Base-by-base conservation (phyloP, 2,797 vertebrate species). In the Chelmon rostratus region DNA sequence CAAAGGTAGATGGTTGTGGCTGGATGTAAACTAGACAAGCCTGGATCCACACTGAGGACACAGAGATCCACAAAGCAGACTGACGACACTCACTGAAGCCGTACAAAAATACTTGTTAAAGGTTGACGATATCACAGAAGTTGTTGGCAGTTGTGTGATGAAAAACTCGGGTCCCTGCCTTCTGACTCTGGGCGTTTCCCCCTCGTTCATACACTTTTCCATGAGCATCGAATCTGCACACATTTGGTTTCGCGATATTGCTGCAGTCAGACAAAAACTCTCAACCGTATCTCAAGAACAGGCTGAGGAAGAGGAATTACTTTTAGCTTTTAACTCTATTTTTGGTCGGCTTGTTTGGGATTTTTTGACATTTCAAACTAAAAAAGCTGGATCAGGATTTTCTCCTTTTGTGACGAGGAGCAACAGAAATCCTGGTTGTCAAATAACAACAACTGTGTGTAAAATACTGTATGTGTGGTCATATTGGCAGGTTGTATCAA, bases 1-100 rank as follows among this genome's bases (percentile, higher is more conserved):
- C 73, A 70, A 75, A 91, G 78, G 83, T 87, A 87, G 78, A 84
- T 79, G 73, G 68, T 82, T 86, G 83, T 87, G 76, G 59, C 53
- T 81, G 66, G 83, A 84, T 73, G 76, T 88, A 86, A 88, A 93
- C 85, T 53, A 76, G 69, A 87, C 61, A 52, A 82, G 77, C 78
- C 82, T 77, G 69, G 79, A 71, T 84, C 56, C 58, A 82, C 76
- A 78, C 69, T 86, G 80, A 84, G 73, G 78, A 82, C 31, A 16
- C 46, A 73, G 70, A 87, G 61, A 78, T 82, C 78, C 64, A 88
- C 84, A 59, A 83, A 88, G 84, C 74, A 68, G 64, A 85, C 81
- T 21, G 79, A 83, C 76, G 31, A 25, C 76, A 69, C 78, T 67
- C 75, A 82, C 86, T 59, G 81, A 85, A 80, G 75, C 49, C 4